Conservation (phyloP, 64 coral and sea anemone species). For the Porites australiensis region DNA sequence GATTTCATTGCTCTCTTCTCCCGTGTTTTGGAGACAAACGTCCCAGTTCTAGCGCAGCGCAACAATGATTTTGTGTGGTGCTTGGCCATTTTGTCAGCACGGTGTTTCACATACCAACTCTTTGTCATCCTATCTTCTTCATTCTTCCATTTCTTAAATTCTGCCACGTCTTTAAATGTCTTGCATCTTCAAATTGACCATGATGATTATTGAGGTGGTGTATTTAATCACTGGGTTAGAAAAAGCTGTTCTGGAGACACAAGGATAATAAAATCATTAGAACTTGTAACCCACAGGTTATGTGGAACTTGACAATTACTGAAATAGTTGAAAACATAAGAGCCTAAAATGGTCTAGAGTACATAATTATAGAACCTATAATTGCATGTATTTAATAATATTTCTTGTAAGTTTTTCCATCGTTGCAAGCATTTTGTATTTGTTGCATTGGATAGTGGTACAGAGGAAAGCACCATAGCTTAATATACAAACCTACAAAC, state of each 20-base stretch:
- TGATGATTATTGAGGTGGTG: background rate
- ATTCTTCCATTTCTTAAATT: background rate
- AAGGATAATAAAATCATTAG: too few species aligned
- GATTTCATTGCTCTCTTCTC: constrained; percentile 21
- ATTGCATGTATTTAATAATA: too few species aligned
- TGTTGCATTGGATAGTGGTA: background rate
- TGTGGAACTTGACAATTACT: background rate
- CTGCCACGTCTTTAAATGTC: background rate
- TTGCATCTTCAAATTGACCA: background rate
- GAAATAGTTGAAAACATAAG: background rate
- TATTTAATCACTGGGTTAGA: background rate
- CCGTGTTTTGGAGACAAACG: background rate
- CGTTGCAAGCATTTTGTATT: background rate
- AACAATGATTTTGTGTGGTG: background rate
- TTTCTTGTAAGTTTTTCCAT: background rate
- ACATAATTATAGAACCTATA: background rate
- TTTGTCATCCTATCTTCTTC: constrained; percentile 8
- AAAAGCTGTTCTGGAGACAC: background rate
- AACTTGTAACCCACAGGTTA: too few species aligned
- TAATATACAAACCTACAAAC: background rate
- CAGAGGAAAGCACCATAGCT: background rate
- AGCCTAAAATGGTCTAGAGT: background rate
- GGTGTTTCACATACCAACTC: constrained; percentile 24
- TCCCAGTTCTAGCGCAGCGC: constrained; percentile 9
- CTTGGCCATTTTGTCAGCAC: constrained; percentile 2